A percentile compares a stretch with the other conserved stretches of the same genome.
These are phyloP conservation scores for Stegastes partitus DNA, from an alignment of 2,113 vertebrate genomes.

Conservation along the genomic window DNA sequence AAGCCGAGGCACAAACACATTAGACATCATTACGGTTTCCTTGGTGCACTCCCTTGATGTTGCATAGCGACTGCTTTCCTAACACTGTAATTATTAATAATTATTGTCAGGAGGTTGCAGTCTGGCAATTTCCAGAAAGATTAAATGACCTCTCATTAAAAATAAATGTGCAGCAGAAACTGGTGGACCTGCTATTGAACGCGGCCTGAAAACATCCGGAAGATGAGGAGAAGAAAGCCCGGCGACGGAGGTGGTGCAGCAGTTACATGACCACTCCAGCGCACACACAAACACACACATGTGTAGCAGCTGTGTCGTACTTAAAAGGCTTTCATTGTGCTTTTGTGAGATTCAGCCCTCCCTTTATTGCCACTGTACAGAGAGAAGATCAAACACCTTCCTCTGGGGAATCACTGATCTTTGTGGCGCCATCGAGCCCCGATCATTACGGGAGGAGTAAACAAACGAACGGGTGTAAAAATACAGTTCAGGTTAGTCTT, in stretches of 20 bases:
- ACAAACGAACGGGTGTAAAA: constrained; percentile 56
- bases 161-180: constrained; percentile 47
- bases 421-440: constrained; percentile 28
- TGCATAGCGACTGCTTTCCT: constrained; percentile 19
- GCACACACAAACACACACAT: neutral
- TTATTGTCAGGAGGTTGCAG: constrained; percentile 29
- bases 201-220: constrained; percentile 21
- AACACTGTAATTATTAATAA: constrained; percentile 37
- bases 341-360: constrained; percentile 45
- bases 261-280: constrained; percentile 21
- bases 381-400: constrained; percentile 60
- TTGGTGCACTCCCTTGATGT: neutral
- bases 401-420: constrained; percentile 35
- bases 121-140: constrained; percentile 36
- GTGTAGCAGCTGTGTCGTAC: constrained; percentile 64
- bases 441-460: constrained; percentile 55
- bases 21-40: neutral
- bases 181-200: constrained; percentile 3
- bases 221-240: constrained; percentile 38
- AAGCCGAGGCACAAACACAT: constrained; percentile 6
- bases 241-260: constrained; percentile 12
- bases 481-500: constrained; percentile 2
- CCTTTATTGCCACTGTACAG: constrained; percentile 21
- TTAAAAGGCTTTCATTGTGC: constrained; percentile 58
- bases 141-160: constrained; percentile 66